These are phyloP conservation scores for Eilema sororculum DNA, from an alignment of 2,888 invertebrate species.

Conservation along the genomic window DNA sequence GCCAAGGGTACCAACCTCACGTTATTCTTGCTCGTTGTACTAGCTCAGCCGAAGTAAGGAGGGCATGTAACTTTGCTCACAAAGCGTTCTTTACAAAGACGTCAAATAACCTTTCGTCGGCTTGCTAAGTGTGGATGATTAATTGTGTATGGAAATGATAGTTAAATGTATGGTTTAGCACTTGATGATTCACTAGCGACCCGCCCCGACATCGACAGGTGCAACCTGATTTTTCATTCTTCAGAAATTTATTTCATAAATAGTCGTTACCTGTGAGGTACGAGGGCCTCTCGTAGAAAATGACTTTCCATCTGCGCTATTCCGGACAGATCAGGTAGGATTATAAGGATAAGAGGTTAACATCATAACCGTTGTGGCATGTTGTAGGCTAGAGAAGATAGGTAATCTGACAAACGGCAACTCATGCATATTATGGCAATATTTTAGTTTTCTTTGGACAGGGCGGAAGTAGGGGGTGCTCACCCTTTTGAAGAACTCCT, in stretches of 20 bases:
- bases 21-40: slow-evolving; percentile 22
- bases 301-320: no score
- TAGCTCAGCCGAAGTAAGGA: slow-evolving; percentile 14
- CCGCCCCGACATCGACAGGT: not conserved
- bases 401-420: no score
- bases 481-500: no score
- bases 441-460: no score
- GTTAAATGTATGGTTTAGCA: not conserved
- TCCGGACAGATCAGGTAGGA: no score
- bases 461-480: no score
- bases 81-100: slow-evolving; percentile 14
- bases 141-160: not conserved
- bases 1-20: slow-evolving; percentile 24
- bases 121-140: not conserved
- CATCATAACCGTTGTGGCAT: no score
- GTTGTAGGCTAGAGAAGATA: no score
- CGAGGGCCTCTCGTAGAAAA: no score
- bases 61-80: slow-evolving; percentile 19
- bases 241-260: not conserved
- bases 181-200: not conserved
- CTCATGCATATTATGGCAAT: no score
- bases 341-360: no score
- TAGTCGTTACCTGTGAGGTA: not conserved
- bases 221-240: not conserved
- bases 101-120: not conserved